Base-by-base conservation (phyloP, 1,140 invertebrate species). In the Oryctes rhinoceros region DNA sequence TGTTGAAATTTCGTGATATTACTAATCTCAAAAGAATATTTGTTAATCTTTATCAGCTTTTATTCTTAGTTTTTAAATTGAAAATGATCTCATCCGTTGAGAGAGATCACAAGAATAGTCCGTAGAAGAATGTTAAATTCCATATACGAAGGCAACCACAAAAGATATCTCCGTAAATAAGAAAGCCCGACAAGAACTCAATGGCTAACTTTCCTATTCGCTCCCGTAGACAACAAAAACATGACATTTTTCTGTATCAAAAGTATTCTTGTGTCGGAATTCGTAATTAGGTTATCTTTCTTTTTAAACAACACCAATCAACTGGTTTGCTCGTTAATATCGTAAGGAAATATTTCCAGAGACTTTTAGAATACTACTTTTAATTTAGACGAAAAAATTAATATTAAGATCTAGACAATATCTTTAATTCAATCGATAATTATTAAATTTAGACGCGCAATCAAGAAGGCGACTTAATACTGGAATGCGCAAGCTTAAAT, bases 351-450 rank as follows among this genome's bases (percentile, higher is more conserved):
- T 15, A 15, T 53, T 13, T 53, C 47, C 47, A 48, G 47, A 48
- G 9, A 30, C 2, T 30, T 30, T 30, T 30, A 30, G 2, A 30
- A 15, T 48, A 48, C 1, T 3, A 3, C 0, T 53, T 18, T 15
- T 53, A 53, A 53, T 53, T 53, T 18, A 18, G 9, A 13, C 49
- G n/a, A 13, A 15, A 53, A 53, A 53, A 15, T 18, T 53, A 53
- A 53, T 53, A 53, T 13, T 53, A 53, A 53, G 49, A 53, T 53
- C 49, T 11, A 18, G 13, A 18, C 49, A 53, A 53, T 53, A 53
- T 53, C 49, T 53, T 53, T 53, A 53, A 53, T 53, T 53, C 49
- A 53, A 53, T 53, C 13, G 49, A 53, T 53, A 53, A 53, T 53
- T 53, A 53, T 53, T 53, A 53, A 53, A 13, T 53, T 53, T 53